Base-by-base conservation (phyloP, 2,797 vertebrate species). In the Pelobates cultripes region DNA sequence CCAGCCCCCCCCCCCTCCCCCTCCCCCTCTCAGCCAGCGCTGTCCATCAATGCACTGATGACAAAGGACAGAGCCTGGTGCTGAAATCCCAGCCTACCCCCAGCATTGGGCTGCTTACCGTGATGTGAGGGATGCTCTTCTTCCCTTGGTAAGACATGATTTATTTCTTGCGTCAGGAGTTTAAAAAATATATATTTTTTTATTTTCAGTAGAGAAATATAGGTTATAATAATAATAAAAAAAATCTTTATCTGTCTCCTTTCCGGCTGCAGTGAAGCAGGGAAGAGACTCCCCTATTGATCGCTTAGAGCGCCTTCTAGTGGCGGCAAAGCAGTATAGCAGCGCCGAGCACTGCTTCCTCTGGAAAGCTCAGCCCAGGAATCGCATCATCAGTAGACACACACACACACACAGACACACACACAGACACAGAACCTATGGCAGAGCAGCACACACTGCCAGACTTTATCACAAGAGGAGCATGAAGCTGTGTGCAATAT, bases 101-200 rank as follows among this genome's bases (percentile, higher is more conserved):
- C 47, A 51, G 47, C 51, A 60, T 70, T 28, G 47, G 69, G 60
- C 76, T 45, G 2, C 95, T 96, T 94, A 97, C 97, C 94, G 95
- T 96, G 82, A 94, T 89, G 88, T 94, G 94, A 15, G 94, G 95
- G 89, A 96, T 95, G 91, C 93, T 94, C 90, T 95, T 96, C 91
- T 92, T 96, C 88, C 92, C 95, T 88, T 95, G 95, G 88, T 92
- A 92, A 42, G 93, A 91, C 93, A 94, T 94, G 90, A 88, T 75
- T 12, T 64, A 64, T 64, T 15, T 85, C 79, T 75, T 12, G 43
- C 67, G 13, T 73, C 73, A 17, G 41, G 2, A 55, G 53, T 28
- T 51, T 51, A 68, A 47, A 45, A 84, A 72, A 61, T 68, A 83
- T 88, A 77, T 60, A 4, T 60, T 60, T 60, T 51, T 51, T 12